Conservation (phyloP, 2,888 invertebrate species). For the Agrilus cyanescens region DNA sequence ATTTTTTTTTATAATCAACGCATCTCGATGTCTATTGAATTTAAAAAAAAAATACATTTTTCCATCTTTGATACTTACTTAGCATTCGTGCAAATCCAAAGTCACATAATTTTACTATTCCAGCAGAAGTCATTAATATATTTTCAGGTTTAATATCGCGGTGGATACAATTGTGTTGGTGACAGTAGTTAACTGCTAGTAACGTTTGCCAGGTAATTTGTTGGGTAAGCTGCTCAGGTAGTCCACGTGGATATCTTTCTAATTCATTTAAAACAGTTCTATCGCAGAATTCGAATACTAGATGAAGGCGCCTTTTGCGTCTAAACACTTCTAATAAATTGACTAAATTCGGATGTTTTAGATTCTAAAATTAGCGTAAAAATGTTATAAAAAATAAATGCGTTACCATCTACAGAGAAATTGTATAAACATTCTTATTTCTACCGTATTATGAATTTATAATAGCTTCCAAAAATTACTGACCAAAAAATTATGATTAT, state of each 20-base stretch:
- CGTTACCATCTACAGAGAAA: too few relatives aligned
- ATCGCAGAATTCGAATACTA: conserved; percentile 98
- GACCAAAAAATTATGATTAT: too few relatives aligned
- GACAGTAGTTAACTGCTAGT: conserved; percentile 92
- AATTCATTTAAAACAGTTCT: conserved; percentile 93
- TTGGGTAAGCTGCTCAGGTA: conserved; percentile 80
- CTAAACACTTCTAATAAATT: conserved; percentile 96
- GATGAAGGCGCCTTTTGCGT: conserved; percentile 84
- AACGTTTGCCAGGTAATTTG: conserved; percentile 93
- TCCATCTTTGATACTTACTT: conserved; percentile 41
- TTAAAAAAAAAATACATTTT: too few relatives aligned
- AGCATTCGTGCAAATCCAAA: conserved; percentile 97
- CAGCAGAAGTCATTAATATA: conserved; percentile 83
- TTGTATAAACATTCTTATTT: too few relatives aligned
- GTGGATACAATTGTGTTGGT: conserved; percentile 91
- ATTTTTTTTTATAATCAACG: too few relatives aligned
- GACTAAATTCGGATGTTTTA: conserved; percentile 95
- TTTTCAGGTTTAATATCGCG: conserved; percentile 99
- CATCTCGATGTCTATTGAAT: too few relatives aligned
- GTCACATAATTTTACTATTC: conserved; percentile 94
- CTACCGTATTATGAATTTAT: too few relatives aligned
- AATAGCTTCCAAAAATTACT: too few relatives aligned
- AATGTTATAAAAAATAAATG: not conserved
- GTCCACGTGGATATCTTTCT: conserved; percentile 87
- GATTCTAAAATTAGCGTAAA: conserved; percentile 54